phyloP scores from a whole-genome alignment of 2,113 vertebrate species.

The Zapornia atra region DNA sequence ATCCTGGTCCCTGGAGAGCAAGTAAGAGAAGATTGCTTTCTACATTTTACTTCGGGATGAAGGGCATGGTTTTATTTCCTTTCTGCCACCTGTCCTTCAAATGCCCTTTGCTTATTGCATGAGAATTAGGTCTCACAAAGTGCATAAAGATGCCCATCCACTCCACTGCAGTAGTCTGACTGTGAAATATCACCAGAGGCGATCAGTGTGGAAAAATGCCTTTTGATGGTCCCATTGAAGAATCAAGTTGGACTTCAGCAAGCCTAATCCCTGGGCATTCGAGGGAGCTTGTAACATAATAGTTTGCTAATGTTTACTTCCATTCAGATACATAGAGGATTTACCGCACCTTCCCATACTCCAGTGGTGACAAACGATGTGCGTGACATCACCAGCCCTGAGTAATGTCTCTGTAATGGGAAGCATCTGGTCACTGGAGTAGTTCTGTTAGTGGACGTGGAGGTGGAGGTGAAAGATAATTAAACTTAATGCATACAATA shows the following conservation, averaged over 20 bases:
- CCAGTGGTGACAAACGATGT: background rate
- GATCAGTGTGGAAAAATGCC: background rate
- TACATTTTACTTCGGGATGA: background rate
- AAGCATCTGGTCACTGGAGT: conserved; percentile 16
- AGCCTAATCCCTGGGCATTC: background rate
- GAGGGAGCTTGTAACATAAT: background rate
- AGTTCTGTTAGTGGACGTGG: background rate
- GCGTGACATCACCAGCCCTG: background rate
- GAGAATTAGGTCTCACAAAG: background rate
- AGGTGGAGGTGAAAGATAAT: background rate
- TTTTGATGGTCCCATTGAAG: background rate
- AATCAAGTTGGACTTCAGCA: background rate
- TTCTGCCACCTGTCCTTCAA: background rate
- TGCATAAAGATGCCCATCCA: background rate
- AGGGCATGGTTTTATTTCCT: background rate
- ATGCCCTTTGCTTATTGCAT: background rate
- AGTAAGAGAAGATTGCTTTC: background rate
- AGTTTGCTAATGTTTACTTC: background rate
- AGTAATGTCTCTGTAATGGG: conserved; percentile 18
- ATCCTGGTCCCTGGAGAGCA: background rate
- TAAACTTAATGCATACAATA: conserved; percentile 1
- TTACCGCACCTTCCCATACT: background rate
- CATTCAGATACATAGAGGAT: background rate
- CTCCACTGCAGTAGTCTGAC: background rate
- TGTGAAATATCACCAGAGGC: background rate